Percentiles rank a stretch among this genome's conserved stretches.
Conservation (phyloP, 2,113 vertebrate genomes). For the Guaruba guarouba region DNA sequence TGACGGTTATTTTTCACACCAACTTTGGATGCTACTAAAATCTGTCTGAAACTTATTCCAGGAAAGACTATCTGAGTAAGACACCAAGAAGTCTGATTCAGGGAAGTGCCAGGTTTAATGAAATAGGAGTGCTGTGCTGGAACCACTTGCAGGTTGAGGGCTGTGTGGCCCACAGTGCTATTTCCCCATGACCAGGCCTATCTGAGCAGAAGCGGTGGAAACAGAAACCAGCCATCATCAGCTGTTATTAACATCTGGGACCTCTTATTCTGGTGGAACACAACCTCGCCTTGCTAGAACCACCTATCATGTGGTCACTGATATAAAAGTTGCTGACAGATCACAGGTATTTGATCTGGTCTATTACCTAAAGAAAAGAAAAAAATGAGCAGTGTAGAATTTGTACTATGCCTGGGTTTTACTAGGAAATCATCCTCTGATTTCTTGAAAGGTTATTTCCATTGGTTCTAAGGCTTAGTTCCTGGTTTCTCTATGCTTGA, state of each 20-base stretch:
- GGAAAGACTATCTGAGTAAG: neutral
- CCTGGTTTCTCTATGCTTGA: neutral
- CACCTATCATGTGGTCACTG: neutral
- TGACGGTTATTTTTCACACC: neutral
- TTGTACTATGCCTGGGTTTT: neutral
- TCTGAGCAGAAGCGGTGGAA: neutral
- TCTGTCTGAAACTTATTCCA: neutral
- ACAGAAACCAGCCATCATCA: neutral
- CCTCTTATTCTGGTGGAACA: neutral
- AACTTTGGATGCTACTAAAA: neutral
- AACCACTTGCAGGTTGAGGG: neutral
- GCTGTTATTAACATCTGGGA: neutral
- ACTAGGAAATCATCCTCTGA: neutral
- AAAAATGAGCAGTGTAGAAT: neutral
- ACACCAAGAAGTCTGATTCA: neutral
- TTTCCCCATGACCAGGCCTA: neutral
- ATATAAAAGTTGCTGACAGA: neutral
- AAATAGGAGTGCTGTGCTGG: neutral
- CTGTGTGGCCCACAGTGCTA: neutral
- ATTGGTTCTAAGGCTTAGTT: neutral
- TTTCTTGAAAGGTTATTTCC: neutral
- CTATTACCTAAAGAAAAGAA: neutral
- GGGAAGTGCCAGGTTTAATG: neutral
- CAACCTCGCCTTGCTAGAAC: neutral
- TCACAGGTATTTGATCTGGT: neutral